Evolutionary conservation across 2,888 invertebrate species (phyloP).

Genomic region (Lucinisca nassula): DNA sequence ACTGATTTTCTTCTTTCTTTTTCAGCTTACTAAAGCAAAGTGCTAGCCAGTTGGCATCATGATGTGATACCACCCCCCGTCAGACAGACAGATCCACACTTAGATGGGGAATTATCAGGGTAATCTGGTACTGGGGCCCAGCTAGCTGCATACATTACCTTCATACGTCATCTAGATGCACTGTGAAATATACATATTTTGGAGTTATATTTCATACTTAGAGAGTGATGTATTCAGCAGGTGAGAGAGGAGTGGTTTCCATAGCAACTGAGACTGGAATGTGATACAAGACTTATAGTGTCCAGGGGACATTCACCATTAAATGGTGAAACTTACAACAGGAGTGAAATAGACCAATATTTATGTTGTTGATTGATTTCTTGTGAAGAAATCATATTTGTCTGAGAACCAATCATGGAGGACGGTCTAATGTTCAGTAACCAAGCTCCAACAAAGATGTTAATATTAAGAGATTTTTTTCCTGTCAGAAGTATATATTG

Average conservation of each 20-base stretch:
- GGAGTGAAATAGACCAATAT: not conserved
- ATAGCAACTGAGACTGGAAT: conserved; percentile 55
- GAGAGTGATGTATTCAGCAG: not conserved
- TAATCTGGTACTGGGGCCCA: not conserved
- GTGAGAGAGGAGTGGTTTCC: conserved; percentile 39
- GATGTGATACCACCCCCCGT: not conserved
- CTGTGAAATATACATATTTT: not conserved
- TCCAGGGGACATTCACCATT: conserved; percentile 47
- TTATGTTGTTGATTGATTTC: not conserved
- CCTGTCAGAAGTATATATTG: too few relatives aligned
- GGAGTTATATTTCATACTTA: not conserved
- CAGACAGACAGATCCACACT: not conserved
- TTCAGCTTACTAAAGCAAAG: conserved; percentile 67
- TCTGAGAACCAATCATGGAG: too few relatives aligned
- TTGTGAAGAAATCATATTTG: not conserved
- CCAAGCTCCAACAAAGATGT: too few relatives aligned
- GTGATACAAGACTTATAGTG: conserved; percentile 64
- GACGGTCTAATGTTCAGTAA: too few relatives aligned
- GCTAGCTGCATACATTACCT: not conserved
- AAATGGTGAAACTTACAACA: conserved; percentile 45
- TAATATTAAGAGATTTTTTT: too few relatives aligned
- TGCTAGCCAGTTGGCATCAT: conserved; percentile 58
- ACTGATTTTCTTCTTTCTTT: conserved; percentile 22
- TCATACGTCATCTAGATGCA: not conserved
- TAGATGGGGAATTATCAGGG: not conserved